Percentiles rank a stretch among this genome's conserved stretches.
Evolutionary conservation across 2,888 invertebrate species (phyloP).

Genomic region (Aphidoletes aphidimyza): DNA sequence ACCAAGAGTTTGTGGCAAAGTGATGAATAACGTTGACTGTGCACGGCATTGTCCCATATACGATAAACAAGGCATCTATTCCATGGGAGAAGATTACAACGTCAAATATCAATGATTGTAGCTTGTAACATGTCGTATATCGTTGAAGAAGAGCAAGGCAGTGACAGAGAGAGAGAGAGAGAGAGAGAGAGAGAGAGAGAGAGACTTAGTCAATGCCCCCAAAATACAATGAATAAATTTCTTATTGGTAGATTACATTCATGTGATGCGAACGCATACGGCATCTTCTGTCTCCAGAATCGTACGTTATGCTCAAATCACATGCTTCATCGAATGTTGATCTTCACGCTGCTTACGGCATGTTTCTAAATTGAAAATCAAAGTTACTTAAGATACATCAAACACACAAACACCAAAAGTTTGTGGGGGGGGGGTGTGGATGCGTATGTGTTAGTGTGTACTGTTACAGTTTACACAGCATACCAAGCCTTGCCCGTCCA

Average conservation of each 20-base stretch:
- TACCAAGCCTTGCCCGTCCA: neutral
- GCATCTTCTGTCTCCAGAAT: neutral
- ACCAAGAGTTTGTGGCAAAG: neutral
- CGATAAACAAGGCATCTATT: conserved; percentile 36
- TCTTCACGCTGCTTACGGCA: conserved; percentile 50
- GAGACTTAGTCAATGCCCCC: conserved; percentile 20
- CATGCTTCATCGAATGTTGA: conserved; percentile 47
- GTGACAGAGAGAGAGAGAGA: neutral
- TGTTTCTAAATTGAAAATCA: conserved; percentile 52
- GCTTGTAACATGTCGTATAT: neutral
- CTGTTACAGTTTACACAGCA: neutral
- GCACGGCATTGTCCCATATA: neutral
- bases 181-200: neutral
- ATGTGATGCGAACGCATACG: neutral
- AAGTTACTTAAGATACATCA: conserved; percentile 48
- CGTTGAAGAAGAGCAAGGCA: no score
- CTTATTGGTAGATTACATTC: conserved; percentile 37
- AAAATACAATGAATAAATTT: conserved; percentile 31
- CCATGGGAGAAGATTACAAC: conserved; percentile 49
- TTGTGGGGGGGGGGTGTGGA: no score
- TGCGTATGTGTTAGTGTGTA: neutral
- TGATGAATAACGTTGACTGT: conserved; percentile 51
- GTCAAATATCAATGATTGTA: conserved; percentile 48
- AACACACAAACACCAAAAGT: neutral
- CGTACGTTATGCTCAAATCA: conserved; percentile 37